Evolutionary conservation across 2,113 vertebrate species (phyloP), one percentile per base, ranked within the genome.

Genomic region (Planiliza haematocheilus): DNA sequence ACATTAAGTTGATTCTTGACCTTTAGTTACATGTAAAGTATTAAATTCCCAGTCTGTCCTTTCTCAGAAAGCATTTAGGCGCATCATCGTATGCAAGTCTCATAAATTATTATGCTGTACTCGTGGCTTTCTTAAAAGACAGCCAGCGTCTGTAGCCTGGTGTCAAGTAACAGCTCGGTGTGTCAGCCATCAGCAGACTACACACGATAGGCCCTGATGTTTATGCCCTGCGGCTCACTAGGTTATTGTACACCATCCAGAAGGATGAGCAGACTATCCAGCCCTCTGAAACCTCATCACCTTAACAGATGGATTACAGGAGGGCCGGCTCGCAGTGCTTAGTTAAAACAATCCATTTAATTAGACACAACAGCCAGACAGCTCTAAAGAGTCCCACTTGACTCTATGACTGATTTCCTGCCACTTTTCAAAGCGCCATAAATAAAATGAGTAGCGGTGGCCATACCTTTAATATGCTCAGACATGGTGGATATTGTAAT

Each of bases 321-420:
- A 63, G 67, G 30, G 49, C 79, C 24, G 34, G 24, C 60, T 71
- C 53, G 42, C 49, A 68, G 42, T 24, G 34, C 53, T 51, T 62
- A 53, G 46, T 86, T 70, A 75, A 86, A 84, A 77, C 51, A 80
- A 74, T 84, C 79, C n/a, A 81, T 86, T 89, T 89, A 85, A 91
- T 88, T 71, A 79, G 82, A 72, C n/a, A 55, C 57, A 43, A 21
- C 78, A 77, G 64, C 43, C 48, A 61, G 64, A 18, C 63, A 74
- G 60, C 48, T 51, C 41, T 50, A 48, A 83, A 74, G 52, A 69
- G 12, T 69, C 50, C 36, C 66, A 51, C 51, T 77, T 65, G 66
- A 63, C 52, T 41, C 65, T 13, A 69, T 74, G 64, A 79, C 48
- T 68, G 56, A 87, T 74, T 52, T 45, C 49, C 50, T 34, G 37